Evolutionary conservation across 1,140 invertebrate species (phyloP), one percentile per base, ranked within the genome.

Genomic region (Meloidogyne hapla): DNA sequence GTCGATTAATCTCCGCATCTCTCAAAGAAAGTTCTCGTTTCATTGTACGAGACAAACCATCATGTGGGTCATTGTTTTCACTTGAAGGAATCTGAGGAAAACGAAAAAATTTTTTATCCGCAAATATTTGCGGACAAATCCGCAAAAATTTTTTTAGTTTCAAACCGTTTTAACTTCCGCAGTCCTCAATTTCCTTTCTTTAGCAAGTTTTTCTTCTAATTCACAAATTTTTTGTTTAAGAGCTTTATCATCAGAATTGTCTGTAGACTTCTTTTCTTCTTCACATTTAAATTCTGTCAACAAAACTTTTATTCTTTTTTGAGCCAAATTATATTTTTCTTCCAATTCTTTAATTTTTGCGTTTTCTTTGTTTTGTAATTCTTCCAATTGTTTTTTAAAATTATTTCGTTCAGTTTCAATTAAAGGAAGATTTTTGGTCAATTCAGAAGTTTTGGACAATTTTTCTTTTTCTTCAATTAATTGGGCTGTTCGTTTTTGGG

Each of bases 331-430:
- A 13, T 56, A 15, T 13, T 56, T 56, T 21, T 56, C 48, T 56
- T 56, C 48, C 2, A 56, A 9, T 21, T 56, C 48, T 56, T n/a
- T n/a, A 56, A 56, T 56, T 13, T 56, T 56, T 5, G 1, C 48
- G n/a, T 56, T 56, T n/a, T 56, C 48, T n/a, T 56, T 56, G 1
- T 56, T 56, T 56, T 56, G 48, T 56, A 56, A n/a, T 40, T 69
- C 67, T 23, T 28, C 67, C 10, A 18, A 15, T 12, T 48, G 67
- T 69, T 48, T 40, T 33, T 72, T 72, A 15, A 25, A 21, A 33
- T 9, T 3, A 62, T 72, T 62, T 33, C 69, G 12, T 72, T 72
- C 48, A 8, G 48, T 18, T n/a, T 56, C 48, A 56, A 56, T n/a
- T 56, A n/a, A 8, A 8, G 48, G 18, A 0, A n/a, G 48, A 21